Evolutionary conservation across 1,140 invertebrate species (phyloP), one percentile per base, ranked within the genome.

Genomic region (Drosophila leontia): DNA sequence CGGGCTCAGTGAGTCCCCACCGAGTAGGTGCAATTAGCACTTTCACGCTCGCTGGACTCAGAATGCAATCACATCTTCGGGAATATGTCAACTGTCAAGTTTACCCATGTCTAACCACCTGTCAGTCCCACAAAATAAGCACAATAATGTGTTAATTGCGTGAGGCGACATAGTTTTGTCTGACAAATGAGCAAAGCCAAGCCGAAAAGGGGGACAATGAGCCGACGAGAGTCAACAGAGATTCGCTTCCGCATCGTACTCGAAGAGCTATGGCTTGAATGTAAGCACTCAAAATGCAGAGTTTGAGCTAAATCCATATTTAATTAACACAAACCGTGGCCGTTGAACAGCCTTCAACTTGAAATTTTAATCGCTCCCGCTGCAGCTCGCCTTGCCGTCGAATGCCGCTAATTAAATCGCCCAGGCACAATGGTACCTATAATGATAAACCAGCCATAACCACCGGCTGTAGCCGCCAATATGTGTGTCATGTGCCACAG

Each of bases 321-420:
- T 90, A 84, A 90, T 84, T 71, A 78, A 48, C 58, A 19, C 59
- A n/a, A 59, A 34, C 41, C 60, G 50, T 34, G 61, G 60, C 83
- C 77, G 80, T 78, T 84, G 62, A 61, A 78, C 59, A 72, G 69
- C 84, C 84, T 87, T 87, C 84, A 87, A 87, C 84, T 87, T 87
- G 84, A 87, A 87, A 72, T 60, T 71, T 63, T 71, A 51, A 58
- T 67, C 50, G 65, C 50, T 55, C 23, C 32, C 63, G 67, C 63
- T 69, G 67, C 67, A 70, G 67, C 34, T 70, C 45, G 70, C 70
- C 70, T 72, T 72, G 70, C 45, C 70, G 23, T 15, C 68, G 68
- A 68, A 58, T 78, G 75, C 35, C 50, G 74, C 75, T 78, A 71
- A 78, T 79, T 59, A 53, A 58, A 51, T 19, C 35, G 67, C 37